phyloP scores from a whole-genome alignment of 2,888 invertebrate genomes.

The Onthophagus sagittarius region DNA sequence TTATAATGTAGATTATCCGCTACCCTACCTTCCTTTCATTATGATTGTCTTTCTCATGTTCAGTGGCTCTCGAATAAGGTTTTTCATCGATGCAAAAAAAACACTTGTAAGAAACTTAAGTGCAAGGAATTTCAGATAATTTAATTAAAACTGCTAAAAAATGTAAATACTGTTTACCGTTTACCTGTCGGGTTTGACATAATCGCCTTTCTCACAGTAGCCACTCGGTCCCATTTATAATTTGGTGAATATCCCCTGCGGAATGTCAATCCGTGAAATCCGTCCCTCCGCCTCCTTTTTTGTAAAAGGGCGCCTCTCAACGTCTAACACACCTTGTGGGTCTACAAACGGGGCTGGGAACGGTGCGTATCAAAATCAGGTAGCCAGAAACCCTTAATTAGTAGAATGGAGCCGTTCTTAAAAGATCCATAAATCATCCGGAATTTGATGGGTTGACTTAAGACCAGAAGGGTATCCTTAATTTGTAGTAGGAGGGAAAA shows the following conservation, averaged over 20 bases:
- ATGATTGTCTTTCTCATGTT: no score
- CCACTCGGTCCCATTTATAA: background rate
- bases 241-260: constrained; percentile 4
- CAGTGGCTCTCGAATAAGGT: no score
- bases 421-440: constrained; percentile 8
- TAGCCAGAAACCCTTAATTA: constrained; percentile 10
- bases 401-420: background rate
- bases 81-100: no score
- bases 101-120: no score
- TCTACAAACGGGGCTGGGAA: background rate
- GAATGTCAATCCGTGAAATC: constrained; percentile 9
- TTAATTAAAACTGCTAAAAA: background rate
- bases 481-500: background rate
- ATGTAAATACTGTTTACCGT: background rate
- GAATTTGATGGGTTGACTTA: background rate
- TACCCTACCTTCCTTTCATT: no score
- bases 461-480: background rate
- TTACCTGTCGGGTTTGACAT: constrained; percentile 5
- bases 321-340: background rate
- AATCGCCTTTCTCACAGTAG: constrained; percentile 10
- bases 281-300: constrained; percentile 7
- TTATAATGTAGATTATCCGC: no score
- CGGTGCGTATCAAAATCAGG: background rate
- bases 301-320: constrained; percentile 6
- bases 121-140: no score